Conservation (phyloP, 2,797 vertebrate genomes). For the Limnodromus scolopaceus region DNA sequence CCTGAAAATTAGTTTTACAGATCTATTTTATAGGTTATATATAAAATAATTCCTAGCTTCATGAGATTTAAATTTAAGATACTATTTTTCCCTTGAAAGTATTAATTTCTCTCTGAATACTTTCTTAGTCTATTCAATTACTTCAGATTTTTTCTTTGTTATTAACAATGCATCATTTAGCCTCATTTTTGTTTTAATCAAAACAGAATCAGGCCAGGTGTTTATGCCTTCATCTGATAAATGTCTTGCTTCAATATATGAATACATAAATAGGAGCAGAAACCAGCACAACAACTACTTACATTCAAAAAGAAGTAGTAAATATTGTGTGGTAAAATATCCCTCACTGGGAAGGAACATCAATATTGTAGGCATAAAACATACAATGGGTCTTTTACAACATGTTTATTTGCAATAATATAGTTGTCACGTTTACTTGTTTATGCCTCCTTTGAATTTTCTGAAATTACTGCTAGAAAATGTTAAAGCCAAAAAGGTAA, state of each 20-base stretch:
- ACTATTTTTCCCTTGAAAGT: conserved; percentile 29
- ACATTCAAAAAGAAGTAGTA: neutral
- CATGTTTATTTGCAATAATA: neutral
- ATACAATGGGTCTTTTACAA: neutral
- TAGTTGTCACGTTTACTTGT: neutral
- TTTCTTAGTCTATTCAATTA: neutral
- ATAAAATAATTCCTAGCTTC: conserved; percentile 5
- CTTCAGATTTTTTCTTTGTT: neutral
- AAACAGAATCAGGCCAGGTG: neutral
- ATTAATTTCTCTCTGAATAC: neutral
- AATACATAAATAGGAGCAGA: neutral
- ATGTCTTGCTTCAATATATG: neutral
- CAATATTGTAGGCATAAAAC: neutral
- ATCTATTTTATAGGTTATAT: neutral
- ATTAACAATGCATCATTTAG: conserved; percentile 14
- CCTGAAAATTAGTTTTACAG: neutral
- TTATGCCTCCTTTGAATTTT: conserved; percentile 24
- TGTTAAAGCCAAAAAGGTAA: neutral
- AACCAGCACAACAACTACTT: neutral
- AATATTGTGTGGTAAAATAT: neutral
- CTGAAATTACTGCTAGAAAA: conserved; percentile 4
- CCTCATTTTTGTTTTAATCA: neutral
- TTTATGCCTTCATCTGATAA: neutral
- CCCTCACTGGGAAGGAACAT: neutral
- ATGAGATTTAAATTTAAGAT: neutral